Evolutionary conservation across 2,888 invertebrate genomes (phyloP), one percentile per base, ranked within the genome.

Genomic region (Crioceris asparagi): DNA sequence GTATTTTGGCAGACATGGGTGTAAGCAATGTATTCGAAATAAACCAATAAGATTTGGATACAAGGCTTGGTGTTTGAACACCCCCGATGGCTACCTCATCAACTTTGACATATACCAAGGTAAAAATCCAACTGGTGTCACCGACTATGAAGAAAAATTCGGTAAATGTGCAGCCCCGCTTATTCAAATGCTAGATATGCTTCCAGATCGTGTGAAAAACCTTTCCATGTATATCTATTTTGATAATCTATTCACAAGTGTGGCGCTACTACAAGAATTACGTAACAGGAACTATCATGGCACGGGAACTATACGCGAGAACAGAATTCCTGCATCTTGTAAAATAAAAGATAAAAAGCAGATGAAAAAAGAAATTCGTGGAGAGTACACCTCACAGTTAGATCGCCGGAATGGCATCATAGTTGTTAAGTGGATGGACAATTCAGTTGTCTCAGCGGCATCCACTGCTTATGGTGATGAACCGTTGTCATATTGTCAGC

Each of bases 391-490:
- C n/a, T n/a, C n/a, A n/a, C n/a, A n/a, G n/a, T n/a, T n/a, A n/a
- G n/a, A n/a, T n/a, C n/a, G n/a, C n/a, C n/a, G n/a, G n/a, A 38
- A 37, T 26, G 44, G 41, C n/a, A 45, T 53, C 26, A 10, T 47
- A 32, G 25, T 46, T 18, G 43, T 44, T 12, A 44, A 33, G 17
- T 59, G 49, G 52, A 41, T 48, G 37, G 54, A 57, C 32, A 58
- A 56, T 37, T 40, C 40, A 33, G 46, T 52, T 15, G 54, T 57
- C 26, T 46, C 51, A 30, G 42, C 50, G 27, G 51, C 46, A 11
- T 40, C 43, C 14, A 51, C 41, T 17, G 38, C 25, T 29, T 41
- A 43, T 40, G 46, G 49, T 27, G 40, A 48, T 26, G 19, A 35
- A 26, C 38, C 41, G 25, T 32, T 38, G 29, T 38, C 18, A 42